A percentile compares a stretch with the other conserved stretches of the same genome.
Conservation (phyloP, 2,113 vertebrate species). For the Trinectes maculatus region DNA sequence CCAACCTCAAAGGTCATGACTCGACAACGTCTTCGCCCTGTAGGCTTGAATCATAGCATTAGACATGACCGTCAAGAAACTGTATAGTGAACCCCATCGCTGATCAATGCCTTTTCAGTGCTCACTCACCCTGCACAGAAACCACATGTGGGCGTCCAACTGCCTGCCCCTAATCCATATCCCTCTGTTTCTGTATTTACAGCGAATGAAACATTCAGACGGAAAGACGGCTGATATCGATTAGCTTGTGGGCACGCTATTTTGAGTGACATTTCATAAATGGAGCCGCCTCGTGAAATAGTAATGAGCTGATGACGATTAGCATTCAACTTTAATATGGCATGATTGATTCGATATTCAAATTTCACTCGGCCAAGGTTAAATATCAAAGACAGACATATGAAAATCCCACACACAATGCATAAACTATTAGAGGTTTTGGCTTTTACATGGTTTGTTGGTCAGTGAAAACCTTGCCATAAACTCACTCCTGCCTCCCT, state of each 20-base stretch:
- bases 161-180: conserved; percentile 77
- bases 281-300: conserved; percentile 75
- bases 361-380: conserved; percentile 65
- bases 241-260: conserved; percentile 76
- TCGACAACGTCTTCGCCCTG: conserved; percentile 61
- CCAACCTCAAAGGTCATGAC: conserved; percentile 73
- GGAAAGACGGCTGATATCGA: conserved; percentile 78
- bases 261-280: conserved; percentile 83
- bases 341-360: conserved; percentile 76
- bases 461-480: conserved; percentile 19
- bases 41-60: conserved; percentile 49
- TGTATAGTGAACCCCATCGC: conserved; percentile 62
- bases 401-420: conserved; percentile 51
- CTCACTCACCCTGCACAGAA: conserved; percentile 57
- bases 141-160: conserved; percentile 72
- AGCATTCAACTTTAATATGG: conserved; percentile 77
- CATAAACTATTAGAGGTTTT: conserved; percentile 36
- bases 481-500: conserved; percentile 11
- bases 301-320: conserved; percentile 77
- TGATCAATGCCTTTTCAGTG: conserved; percentile 81
- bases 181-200: conserved; percentile 81
- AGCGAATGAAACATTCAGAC: conserved; percentile 82
- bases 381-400: conserved; percentile 55
- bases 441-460: conserved; percentile 26
- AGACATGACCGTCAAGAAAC: conserved; percentile 63